These are phyloP conservation scores for Bombus balteatus DNA, from an alignment of 1,140 invertebrate genomes.

Conservation along the genomic window DNA sequence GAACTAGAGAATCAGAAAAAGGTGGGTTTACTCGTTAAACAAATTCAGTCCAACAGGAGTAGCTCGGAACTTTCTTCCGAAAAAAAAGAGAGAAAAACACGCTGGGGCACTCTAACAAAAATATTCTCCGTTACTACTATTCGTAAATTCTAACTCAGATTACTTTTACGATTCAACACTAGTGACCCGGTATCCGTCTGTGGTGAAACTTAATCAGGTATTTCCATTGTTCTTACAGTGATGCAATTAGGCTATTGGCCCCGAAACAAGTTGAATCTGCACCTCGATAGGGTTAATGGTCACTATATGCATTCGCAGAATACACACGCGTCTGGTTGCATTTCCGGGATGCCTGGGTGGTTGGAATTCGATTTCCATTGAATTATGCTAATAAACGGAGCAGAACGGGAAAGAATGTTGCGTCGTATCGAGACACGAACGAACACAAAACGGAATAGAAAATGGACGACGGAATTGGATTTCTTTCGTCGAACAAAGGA, in stretches of 20 bases:
- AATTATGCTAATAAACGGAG: slow-evolving; percentile 47
- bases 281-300: slow-evolving; percentile 9
- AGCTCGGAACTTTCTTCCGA: too few species aligned
- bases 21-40: too few species aligned
- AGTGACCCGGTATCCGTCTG: not conserved
- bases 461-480: slow-evolving; percentile 2
- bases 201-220: slow-evolving; percentile 19
- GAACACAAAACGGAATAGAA: not conserved
- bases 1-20: too few species aligned
- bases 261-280: not conserved
- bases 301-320: not conserved
- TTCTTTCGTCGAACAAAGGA: not conserved
- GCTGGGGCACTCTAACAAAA: not conserved
- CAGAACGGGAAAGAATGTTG: slow-evolving; percentile 20
- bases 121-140: not conserved
- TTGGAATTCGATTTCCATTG: slow-evolving; percentile 42
- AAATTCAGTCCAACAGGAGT: too few species aligned
- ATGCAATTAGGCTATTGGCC: slow-evolving; percentile 9
- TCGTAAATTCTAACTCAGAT: not conserved
- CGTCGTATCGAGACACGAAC: not conserved
- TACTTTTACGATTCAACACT: too few species aligned
- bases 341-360: slow-evolving; percentile 10
- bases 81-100: not conserved
- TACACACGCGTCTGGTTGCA: not conserved
- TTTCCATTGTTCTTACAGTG: slow-evolving; percentile 5